Base-by-base conservation (phyloP, 1,140 invertebrate genomes). In the Neuroterus valhalla region DNA sequence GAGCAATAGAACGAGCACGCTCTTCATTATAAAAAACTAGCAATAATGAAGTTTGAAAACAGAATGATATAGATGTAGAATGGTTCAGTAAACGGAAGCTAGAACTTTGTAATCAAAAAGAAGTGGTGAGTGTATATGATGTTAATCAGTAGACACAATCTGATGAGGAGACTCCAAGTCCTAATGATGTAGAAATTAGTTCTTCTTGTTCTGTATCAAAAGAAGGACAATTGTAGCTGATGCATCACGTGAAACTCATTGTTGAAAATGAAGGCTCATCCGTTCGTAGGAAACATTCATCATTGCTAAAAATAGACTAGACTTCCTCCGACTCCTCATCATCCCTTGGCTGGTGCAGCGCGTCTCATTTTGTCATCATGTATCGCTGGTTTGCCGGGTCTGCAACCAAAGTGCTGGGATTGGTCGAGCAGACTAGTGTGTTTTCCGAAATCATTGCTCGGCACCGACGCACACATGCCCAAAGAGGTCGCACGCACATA, bases 391-490 rank as follows among this genome's bases (percentile, higher is more conserved):
- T 80, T 68, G 79, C 74, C 70, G 78, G 72, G 77, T 62, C 74
- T 72, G 70, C 72, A 74, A 55, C 76, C 75, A 68, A 44, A 70
- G 81, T 75, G 75, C 77, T 76, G 78, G 82, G 67, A 84, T 85
- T 85, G 82, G 82, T 83, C 80, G 74, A 78, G 66, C 74, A 55
- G 72, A 67, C 55, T 31, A 62, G 55, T 23, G 26, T 62, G 55
- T 85, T 85, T 85, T 84, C 81, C 81, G 77, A 83, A 87, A 87
- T 87, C 85, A 86, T 87, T 80, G 84, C 77, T 71, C 77, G 76
- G 75, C 82, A 80, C 81, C 81, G 74, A 78, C 44, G 2, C 67
- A 46, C 42, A 26, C 17, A 48, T 45, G 11, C 11, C 11, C 43
- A 67, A 17, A 68, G 67, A 68, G 43, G 14, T 45, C n/a, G 19